Evolutionary conservation across 1,140 invertebrate species (phyloP), one percentile per base, ranked within the genome.

Genomic region (Drosophila busckii): DNA sequence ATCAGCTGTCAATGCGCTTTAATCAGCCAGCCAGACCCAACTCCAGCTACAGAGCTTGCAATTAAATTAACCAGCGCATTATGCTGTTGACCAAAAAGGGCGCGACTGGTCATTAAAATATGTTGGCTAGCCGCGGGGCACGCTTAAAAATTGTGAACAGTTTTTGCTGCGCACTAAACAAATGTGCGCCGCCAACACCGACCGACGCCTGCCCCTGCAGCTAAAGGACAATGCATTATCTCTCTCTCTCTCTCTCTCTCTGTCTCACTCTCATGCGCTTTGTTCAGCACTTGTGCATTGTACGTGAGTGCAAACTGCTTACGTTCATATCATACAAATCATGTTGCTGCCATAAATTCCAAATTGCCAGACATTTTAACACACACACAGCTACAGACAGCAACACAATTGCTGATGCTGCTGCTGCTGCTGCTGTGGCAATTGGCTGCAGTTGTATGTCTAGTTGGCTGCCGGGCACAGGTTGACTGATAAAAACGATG

Each of bases 291-390:
- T 23, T 50, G 45, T 69, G 75, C 75, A 75, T 23, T 50, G 45
- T 69, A 82, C 75, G 73, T 80, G 75, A 82, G 73, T 80, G 75
- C 68, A 78, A 78, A 78, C 73, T 80, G 73, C 73, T 80, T 78
- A 78, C 73, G 73, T 50, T 80, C 68, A 50, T 80, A 82, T 84
- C 82, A 64, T 76, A 85, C 82, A 84, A 84, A 84, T 84, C 80
- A 85, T 84, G 75, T 61, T 63, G 66, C 69, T 73, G 73, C 70
- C 82, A 84, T 84, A 84, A 84, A 85, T 84, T 84, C 70, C 71
- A 70, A 84, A 84, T 84, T 70, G 78, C 76, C 78, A 83, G 69
- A 60, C 69, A 70, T 76, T 76, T 78, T 59, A 73, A 41, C 53
- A 52, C 37, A 34, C 29, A 60, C 20, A 20, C 6, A 42, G 20